Percentiles rank a stretch among this genome's conserved stretches.
These are phyloP conservation scores for Ormyrus thymus DNA, from an alignment of 2,888 invertebrate genomes.

Conservation along the genomic window DNA sequence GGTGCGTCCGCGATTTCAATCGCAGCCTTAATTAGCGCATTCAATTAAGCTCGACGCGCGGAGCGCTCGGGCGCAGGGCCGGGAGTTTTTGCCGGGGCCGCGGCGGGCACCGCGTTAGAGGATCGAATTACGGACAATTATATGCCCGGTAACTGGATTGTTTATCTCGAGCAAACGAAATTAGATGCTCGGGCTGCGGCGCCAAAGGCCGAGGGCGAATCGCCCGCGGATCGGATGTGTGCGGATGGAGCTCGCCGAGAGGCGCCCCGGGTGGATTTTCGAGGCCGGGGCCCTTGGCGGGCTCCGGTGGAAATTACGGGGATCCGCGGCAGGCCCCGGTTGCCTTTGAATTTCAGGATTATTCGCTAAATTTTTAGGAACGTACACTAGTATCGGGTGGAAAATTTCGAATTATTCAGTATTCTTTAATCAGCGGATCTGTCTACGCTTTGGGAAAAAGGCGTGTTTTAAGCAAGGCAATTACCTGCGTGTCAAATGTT, in stretches of 20 bases:
- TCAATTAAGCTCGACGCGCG: constrained; percentile 47
- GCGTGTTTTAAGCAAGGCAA: too few relatives aligned
- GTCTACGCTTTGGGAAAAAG: too few relatives aligned
- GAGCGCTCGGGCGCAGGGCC: not conserved
- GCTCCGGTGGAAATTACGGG: too few relatives aligned
- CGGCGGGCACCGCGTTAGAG: constrained; percentile 61
- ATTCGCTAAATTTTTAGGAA: too few relatives aligned
- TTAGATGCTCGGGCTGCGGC: constrained; percentile 55
- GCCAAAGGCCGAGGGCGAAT: not conserved
- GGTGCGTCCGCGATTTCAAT: constrained; percentile 55
- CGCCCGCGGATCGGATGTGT: not conserved
- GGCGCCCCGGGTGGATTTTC: not conserved
- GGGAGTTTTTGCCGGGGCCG: constrained; percentile 59
- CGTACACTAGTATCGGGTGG: too few relatives aligned
- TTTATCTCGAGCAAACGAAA: constrained; percentile 64
- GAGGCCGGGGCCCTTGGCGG: too few relatives aligned
- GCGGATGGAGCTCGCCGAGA: too few relatives aligned
- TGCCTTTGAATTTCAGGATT: too few relatives aligned
- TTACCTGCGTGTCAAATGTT: too few relatives aligned
- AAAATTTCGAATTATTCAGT: too few relatives aligned
- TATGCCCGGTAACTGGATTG: constrained; percentile 65
- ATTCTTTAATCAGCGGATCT: too few relatives aligned
- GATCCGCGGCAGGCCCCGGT: too few relatives aligned
- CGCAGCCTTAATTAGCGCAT: constrained; percentile 61
- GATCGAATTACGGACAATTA: constrained; percentile 70